Evolutionary conservation across 2,888 invertebrate species (phyloP).

Genomic region (Gerris lacustris): DNA sequence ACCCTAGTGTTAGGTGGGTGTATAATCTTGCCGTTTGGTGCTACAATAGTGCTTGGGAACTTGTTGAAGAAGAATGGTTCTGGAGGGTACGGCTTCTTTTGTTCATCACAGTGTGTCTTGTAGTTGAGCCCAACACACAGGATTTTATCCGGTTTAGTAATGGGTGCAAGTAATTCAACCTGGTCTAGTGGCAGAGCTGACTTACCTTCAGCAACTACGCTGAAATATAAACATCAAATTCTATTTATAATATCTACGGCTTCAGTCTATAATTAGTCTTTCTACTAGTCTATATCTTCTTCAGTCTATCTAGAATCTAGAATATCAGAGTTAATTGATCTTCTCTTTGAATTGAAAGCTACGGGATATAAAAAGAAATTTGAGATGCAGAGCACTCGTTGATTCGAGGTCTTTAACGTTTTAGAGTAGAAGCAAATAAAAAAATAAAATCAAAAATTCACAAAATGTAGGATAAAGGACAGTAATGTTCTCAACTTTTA

Average conservation of each 20-base stretch:
- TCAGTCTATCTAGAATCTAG: not conserved
- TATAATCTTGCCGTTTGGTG: constrained; percentile 55
- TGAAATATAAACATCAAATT: constrained; percentile 28
- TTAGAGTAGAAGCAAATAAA: too few relatives aligned
- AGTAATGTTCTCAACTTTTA: too few relatives aligned
- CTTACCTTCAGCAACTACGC: constrained; percentile 44
- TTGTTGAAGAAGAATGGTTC: constrained; percentile 82
- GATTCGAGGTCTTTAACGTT: too few relatives aligned
- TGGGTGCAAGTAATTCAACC: constrained; percentile 55
- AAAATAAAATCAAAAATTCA: too few relatives aligned
- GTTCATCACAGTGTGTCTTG: constrained; percentile 71
- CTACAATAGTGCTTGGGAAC: constrained; percentile 64
- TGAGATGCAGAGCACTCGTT: too few relatives aligned
- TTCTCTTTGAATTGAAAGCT: too few relatives aligned
- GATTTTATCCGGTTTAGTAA: constrained; percentile 69
- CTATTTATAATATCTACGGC: constrained; percentile 4
- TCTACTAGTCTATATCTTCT: too few relatives aligned
- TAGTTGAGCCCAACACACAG: constrained; percentile 79
- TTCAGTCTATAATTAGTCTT: too few relatives aligned
- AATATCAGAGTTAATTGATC: not conserved
- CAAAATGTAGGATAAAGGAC: too few relatives aligned
- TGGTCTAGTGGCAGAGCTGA: constrained; percentile 43
- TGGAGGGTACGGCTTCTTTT: constrained; percentile 55
- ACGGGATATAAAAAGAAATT: too few relatives aligned
- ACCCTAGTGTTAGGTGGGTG: constrained; percentile 51